Percentiles rank a stretch among this genome's conserved stretches.
Conservation (phyloP, 2,113 vertebrate genomes). For the Aptenodytes forsteri region DNA sequence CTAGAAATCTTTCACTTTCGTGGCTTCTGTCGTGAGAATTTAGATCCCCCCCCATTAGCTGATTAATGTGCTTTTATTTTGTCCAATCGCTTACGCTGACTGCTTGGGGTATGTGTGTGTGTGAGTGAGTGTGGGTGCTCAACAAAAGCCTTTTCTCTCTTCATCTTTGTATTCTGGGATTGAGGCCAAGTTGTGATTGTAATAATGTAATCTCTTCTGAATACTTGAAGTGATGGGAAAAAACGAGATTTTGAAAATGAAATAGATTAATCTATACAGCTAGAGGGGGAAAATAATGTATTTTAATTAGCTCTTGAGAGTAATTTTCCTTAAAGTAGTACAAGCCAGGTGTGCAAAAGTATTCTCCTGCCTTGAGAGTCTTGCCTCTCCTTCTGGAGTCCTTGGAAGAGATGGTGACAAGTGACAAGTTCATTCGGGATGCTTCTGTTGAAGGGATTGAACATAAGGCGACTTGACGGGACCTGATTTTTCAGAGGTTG, state of each 20-base stretch:
- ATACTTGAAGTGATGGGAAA: constrained; percentile 65
- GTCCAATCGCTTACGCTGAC: neutral
- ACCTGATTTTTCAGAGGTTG: constrained; percentile 1
- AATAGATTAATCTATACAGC: constrained; percentile 68
- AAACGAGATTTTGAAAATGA: constrained; percentile 59
- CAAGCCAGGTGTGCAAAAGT: constrained; percentile 58
- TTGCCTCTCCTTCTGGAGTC: constrained; percentile 34
- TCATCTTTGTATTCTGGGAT: constrained; percentile 54
- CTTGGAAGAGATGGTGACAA: constrained; percentile 50
- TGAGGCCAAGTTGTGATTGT: constrained; percentile 57
- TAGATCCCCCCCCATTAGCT: neutral
- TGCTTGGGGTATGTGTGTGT: neutral
- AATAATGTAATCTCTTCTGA: constrained; percentile 65
- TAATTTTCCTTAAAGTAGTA: constrained; percentile 55
- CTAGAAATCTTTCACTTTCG: neutral
- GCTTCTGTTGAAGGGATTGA: neutral
- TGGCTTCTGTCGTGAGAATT: neutral
- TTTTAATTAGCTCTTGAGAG: constrained; percentile 56
- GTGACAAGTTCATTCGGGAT: constrained; percentile 36
- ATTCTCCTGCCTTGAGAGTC: constrained; percentile 33
- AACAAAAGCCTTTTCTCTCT: constrained; percentile 56
- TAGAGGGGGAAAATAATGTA: constrained; percentile 36
- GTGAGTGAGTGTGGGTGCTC: neutral
- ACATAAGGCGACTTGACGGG: neutral
- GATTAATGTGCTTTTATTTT: constrained; percentile 46